These are phyloP conservation scores for Frankliniella intonsa DNA, from an alignment of 2,888 invertebrate genomes.

Conservation along the genomic window DNA sequence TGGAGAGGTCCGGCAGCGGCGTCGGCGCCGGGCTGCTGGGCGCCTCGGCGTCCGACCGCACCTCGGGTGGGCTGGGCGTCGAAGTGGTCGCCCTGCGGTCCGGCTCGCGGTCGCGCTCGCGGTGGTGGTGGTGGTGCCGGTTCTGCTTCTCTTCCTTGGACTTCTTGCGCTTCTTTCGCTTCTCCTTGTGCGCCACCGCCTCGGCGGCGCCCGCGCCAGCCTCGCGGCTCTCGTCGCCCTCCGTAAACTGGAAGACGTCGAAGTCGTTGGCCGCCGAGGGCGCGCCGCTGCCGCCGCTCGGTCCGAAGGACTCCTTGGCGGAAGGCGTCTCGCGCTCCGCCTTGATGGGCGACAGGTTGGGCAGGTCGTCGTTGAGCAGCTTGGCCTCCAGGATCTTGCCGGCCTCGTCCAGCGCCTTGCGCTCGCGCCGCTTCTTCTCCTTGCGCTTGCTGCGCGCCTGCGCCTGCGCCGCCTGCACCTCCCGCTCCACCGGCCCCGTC, in stretches of 20 bases:
- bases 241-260: constrained; percentile 38
- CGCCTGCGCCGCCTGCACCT: constrained; percentile 44
- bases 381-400: constrained; percentile 39
- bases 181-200: constrained; percentile 46
- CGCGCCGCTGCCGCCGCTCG: too few species aligned
- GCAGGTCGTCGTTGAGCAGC: constrained; percentile 31
- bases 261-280: not conserved
- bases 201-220: constrained; percentile 51
- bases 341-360: constrained; percentile 1
- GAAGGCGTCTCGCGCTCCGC: not conserved
- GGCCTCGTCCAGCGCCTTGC: constrained; percentile 47
- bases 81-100: constrained; percentile 51
- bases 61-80: constrained; percentile 42
- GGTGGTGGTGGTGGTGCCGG: constrained; percentile 58
- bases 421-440: constrained; percentile 61
- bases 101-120: constrained; percentile 42
- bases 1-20: constrained; percentile 30
- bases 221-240: constrained; percentile 72
- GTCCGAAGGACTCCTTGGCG: not conserved
- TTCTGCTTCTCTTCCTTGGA: constrained; percentile 50
- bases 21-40: not conserved
- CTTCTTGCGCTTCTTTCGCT: constrained; percentile 43
- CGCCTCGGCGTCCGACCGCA: constrained; percentile 15
- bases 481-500: constrained; percentile 7
- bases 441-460: constrained; percentile 55